Base-by-base conservation (phyloP, 2,113 vertebrate genomes). In the Vombatus ursinus region DNA sequence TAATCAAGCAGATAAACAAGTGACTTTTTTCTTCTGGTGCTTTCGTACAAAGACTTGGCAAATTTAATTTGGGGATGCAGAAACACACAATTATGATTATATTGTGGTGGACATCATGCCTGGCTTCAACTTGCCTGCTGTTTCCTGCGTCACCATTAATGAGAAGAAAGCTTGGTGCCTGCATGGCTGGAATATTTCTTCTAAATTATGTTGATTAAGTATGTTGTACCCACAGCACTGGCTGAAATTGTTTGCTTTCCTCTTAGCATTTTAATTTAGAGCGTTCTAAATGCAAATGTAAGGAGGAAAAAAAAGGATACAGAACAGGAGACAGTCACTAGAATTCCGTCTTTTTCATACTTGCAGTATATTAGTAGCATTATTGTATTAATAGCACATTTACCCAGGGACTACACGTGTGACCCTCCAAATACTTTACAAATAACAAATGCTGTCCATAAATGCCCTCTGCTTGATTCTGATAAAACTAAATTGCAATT, bases 191-290 rank as follows among this genome's bases (percentile, higher is more conserved):
- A 97, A 52, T 90, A 97, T 94, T 95, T 94, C 94, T 92, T 97
- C 94, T 95, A 96, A 97, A 96, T 97, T 96, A 51, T 91, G 96
- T 95, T 91, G 96, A 94, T 52, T 95, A 92, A 97, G 50, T 47
- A 95, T 94, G 92, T 77, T 92, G n/a, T 92, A 96, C 44, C 8
- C 90, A 91, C n/a, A 96, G 6, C 47, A 96, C 26, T 92, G 25
- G 49, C 61, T 93, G 52, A 94, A 93, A 96, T 49, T 93, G 84
- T 95, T 95, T 97, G 68, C 26, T 44, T 97, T 96, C 50, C 50
- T 92, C 89, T 94, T 94, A 97, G 95, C 92, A 96, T 95, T 98
- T 97, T 97, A 96, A 97, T 93, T 97, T 93, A 95, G 54, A 96
- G 14, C 68, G 97, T 94, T 97, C 92, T 94, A 97, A 98, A 97